Evolutionary conservation across 2,797 vertebrate genomes (phyloP), one percentile per base, ranked within the genome.

Genomic region (Adelosebastes latens): DNA sequence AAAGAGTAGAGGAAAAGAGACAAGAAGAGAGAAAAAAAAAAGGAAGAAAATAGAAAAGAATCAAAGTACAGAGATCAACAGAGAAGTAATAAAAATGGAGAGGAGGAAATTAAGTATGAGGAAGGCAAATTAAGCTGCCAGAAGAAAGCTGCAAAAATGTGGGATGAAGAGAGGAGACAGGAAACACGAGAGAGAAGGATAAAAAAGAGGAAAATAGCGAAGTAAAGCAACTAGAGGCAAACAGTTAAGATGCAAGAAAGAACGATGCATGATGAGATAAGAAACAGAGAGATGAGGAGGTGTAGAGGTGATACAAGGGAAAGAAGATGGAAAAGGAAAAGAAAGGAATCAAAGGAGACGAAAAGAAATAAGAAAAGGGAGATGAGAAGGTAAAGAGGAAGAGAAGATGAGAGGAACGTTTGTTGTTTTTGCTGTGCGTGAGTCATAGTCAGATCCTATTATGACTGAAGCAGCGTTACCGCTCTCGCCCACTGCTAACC

Each of bases 401-500:
- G 80, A 83, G 72, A 22, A 69, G 75, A 88, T 49, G 67, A 80
- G 70, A 78, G 34, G 72, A 90, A 88, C n/a, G 71, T 79, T 90
- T 85, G 88, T 89, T 91, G 79, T 91, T 89, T 85, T 75, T 52
- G 71, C 85, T 84, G 73, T 81, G 90, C 78, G 84, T 94, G 92
- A 94, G 85, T 93, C 92, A 91, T 89, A 85, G 84, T 92, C 89
- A 91, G 88, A 93, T 94, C 92, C 90, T 85, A 89, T 94, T 93
- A 93, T 87, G 92, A 88, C 86, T 90, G 85, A 94, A 88, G 85
- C 83, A 87, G 90, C 85, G 83, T 91, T 90, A 85, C 89, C 31
- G 83, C 84, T 84, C 78, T 88, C 87, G 82, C 90, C 92, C 90
- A 91, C 92, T 89, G 86, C 89, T 93, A 92, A 91, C 90, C 92